Conservation (phyloP, 1,140 invertebrate genomes). For the Lithobius niger region DNA sequence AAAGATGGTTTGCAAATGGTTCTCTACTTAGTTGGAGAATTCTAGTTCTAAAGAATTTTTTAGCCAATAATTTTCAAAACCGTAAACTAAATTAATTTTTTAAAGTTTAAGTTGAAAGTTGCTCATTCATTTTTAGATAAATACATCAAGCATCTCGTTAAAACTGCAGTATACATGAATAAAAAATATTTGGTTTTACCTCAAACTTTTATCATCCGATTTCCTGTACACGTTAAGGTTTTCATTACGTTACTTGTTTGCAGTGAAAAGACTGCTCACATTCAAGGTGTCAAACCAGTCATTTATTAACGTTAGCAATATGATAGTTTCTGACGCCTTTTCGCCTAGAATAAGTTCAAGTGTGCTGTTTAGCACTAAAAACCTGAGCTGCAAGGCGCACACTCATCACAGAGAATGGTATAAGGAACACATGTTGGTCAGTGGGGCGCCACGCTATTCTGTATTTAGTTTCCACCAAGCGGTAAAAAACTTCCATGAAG, state of each 20-base stretch:
- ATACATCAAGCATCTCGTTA: no score
- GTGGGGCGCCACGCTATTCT: neutral
- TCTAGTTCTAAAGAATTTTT: no score
- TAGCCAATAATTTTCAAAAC: no score
- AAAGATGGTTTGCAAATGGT: no score
- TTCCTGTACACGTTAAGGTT: neutral
- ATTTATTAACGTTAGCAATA: neutral
- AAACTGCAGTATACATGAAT: neutral
- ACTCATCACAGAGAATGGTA: neutral
- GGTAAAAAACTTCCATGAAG: neutral
- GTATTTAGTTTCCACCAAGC: neutral
- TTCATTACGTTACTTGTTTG: neutral
- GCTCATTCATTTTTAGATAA: no score
- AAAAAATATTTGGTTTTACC: neutral
- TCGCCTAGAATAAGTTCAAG: neutral
- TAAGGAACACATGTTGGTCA: neutral
- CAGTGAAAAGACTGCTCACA: neutral
- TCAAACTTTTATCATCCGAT: neutral
- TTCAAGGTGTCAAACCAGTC: conserved; percentile 3
- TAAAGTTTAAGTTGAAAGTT: no score
- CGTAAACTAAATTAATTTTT: no score
- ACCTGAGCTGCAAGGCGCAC: neutral
- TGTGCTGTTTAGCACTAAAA: neutral
- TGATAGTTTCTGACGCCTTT: neutral
- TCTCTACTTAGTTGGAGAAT: no score